These are phyloP conservation scores for Torymus aiolomorphi DNA, from an alignment of 2,888 invertebrate species.

Conservation along the genomic window DNA sequence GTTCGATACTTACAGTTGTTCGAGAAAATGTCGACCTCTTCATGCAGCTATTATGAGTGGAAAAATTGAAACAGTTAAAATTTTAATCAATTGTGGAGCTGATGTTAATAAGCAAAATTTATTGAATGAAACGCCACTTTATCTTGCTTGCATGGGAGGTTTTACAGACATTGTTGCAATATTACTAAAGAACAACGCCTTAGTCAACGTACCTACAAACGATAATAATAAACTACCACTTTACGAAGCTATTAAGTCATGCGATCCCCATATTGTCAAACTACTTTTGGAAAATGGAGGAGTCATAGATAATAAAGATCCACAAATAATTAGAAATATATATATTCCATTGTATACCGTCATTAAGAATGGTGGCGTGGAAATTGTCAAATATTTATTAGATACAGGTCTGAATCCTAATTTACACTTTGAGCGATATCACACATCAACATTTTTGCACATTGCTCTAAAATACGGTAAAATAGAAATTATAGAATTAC, in stretches of 20 bases:
- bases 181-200: background rate
- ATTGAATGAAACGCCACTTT: too few relatives aligned
- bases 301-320: too few relatives aligned
- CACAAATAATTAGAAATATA: too few relatives aligned
- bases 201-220: background rate
- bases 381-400: too few relatives aligned
- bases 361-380: too few relatives aligned
- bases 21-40: background rate
- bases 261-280: constrained; percentile 2
- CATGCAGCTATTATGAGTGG: constrained; percentile 21
- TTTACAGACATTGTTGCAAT: background rate
- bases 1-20: too few relatives aligned
- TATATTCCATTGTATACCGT: too few relatives aligned
- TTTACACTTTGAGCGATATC: too few relatives aligned
- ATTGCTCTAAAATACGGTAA: background rate
- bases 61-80: constrained; percentile 11
- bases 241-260: background rate
- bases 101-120: constrained; percentile 23
- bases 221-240: background rate
- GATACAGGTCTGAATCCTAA: too few relatives aligned
- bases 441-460: too few relatives aligned
- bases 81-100: constrained; percentile 28
- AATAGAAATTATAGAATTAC: constrained; percentile 40
- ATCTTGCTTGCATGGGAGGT: too few relatives aligned
- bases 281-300: constrained; percentile 28